Evolutionary conservation across 2,888 invertebrate genomes (phyloP), one percentile per base, ranked within the genome.

Genomic region (Spodoptera picta): DNA sequence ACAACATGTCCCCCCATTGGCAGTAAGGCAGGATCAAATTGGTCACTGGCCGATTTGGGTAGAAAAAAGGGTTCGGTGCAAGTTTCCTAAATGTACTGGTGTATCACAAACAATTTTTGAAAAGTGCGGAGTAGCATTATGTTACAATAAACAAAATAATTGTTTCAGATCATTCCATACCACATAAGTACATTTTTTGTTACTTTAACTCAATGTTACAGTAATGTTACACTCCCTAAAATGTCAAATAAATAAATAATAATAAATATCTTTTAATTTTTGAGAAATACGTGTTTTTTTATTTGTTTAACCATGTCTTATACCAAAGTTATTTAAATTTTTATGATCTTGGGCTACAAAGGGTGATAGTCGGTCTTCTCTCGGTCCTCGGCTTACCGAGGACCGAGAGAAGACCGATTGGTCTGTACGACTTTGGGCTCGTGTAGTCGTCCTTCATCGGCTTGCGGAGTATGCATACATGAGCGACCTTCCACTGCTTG

Each of bases 1-100:
- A 12, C 77, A 81, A 49, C 59, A 74, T 52, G 69, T 60, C 12
- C 80, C 76, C 45, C 76, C 77, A 63, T 53, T 52, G 46, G 75
- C 74, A 62, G 72, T 79, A 1, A 56, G 73, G 7, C 77, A 79
- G 54, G 76, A 79, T 42, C 77, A 80, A 42, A 59, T 70, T 11
- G 79, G 78, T 0, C 75, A 79, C 54, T 78, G 79, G 79, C 77
- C 80, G 0, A 11, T 61, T 44, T 77, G 76, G 81, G 14, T 10
- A 1, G 66, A 66, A 56, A 79, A 77, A 12, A 69, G 63, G 24
- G 65, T 73, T 0, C 47, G 78, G 0, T 77, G 75, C 61, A 66
- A 66, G 6, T 58, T 36, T 7, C 60, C 66, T 0, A 69, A 59
- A 65, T 71, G 69, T 11, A 2, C 66, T n/a, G 70, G 69, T 9